Conservation (phyloP, 2,888 invertebrate species). For the Odontocolon sp. region DNA sequence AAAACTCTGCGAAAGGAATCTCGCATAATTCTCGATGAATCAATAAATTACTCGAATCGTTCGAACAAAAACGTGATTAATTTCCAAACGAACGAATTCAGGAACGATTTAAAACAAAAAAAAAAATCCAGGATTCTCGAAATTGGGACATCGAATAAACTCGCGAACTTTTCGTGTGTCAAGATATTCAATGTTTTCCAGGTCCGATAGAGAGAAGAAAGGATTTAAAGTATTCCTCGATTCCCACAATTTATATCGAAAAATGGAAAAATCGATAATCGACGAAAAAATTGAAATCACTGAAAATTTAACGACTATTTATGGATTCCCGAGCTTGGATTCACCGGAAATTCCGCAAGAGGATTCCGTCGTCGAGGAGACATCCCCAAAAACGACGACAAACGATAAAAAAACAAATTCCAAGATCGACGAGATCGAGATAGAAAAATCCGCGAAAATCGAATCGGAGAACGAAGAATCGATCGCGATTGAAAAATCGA, state of each 20-base stretch:
- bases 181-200: constrained; percentile 78
- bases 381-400: not conserved
- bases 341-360: not conserved
- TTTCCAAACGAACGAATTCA: too few species aligned
- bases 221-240: constrained; percentile 73
- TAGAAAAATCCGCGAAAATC: not conserved
- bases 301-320: constrained; percentile 8
- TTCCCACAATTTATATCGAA: constrained; percentile 71
- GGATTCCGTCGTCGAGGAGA: not conserved
- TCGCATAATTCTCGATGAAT: too few species aligned
- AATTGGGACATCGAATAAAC: not conserved
- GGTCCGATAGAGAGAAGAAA: constrained; percentile 73
- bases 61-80: too few species aligned
- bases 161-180: constrained; percentile 67
- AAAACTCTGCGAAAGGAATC: too few species aligned
- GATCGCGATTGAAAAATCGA: not conserved
- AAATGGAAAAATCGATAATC: constrained; percentile 43
- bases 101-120: too few species aligned
- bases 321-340: not conserved
- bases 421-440: not conserved
- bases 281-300: constrained; percentile 29
- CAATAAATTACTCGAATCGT: too few species aligned
- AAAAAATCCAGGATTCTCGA: constrained; percentile 7
- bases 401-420: not conserved
- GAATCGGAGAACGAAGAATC: constrained; percentile 1